A percentile compares a stretch with the other conserved stretches of the same genome.
These are phyloP conservation scores for Galaxias olidus DNA, from an alignment of 2,797 vertebrate species.

Conservation along the genomic window DNA sequence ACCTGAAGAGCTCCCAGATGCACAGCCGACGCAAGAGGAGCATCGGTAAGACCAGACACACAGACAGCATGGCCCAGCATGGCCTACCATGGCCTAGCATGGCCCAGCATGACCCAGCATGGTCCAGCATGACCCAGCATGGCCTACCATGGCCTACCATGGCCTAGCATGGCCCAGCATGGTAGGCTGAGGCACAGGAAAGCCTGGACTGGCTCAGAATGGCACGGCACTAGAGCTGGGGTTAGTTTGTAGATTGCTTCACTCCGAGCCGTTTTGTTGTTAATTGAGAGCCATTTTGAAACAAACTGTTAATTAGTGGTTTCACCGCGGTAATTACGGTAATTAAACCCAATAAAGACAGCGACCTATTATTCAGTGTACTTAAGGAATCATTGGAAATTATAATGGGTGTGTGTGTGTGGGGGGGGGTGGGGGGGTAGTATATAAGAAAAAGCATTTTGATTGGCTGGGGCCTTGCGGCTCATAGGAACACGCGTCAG, in stretches of 20 bases:
- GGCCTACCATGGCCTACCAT: conserved; percentile 20
- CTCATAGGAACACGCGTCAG: conserved; percentile 65
- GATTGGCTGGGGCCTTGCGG: conserved; percentile 62
- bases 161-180: not conserved
- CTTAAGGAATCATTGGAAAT: conserved; percentile 57
- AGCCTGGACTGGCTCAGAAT: not conserved
- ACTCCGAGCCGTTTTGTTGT: too few relatives aligned
- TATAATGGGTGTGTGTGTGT: not conserved
- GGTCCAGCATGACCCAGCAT: conserved; percentile 27
- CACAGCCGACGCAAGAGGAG: conserved; percentile 90
- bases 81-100: not conserved
- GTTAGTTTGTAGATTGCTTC: not conserved
- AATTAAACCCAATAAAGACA: conserved; percentile 59
- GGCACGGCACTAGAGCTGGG: not conserved
- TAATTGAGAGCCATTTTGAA: too few relatives aligned
- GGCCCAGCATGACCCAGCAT: conserved; percentile 35
- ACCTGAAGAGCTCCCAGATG: conserved; percentile 86
- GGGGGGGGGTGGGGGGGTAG: conserved; percentile 41
- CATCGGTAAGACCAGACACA: conserved; percentile 80
- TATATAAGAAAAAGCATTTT: conserved; percentile 62
- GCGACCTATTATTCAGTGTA: conserved; percentile 58
- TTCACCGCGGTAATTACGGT: conserved; percentile 47
- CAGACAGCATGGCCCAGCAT: not conserved
- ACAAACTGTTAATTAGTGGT: conserved; percentile 51
- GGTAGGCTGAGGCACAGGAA: not conserved